Percentiles rank a stretch among this genome's conserved stretches.
Evolutionary conservation across 2,888 invertebrate species (phyloP).

Genomic region (Lochmaea crataegi): DNA sequence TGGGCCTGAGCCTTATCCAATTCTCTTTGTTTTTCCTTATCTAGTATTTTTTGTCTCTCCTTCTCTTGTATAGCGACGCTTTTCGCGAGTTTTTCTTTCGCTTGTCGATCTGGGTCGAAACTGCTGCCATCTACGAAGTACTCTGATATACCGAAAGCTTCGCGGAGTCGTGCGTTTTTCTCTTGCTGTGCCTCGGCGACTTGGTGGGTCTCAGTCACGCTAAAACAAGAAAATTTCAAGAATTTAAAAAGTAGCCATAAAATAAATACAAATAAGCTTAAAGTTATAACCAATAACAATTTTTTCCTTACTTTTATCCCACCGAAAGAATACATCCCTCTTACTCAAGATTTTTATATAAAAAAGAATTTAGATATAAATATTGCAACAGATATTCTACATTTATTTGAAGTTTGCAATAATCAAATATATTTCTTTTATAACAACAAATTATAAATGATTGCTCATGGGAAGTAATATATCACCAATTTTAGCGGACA

Average conservation of each 20-base stretch:
- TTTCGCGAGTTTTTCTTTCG: conserved; percentile 69
- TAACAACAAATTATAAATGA: too few species aligned
- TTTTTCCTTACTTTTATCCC: too few species aligned
- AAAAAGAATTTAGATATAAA: too few species aligned
- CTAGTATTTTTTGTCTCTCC: conserved; percentile 60
- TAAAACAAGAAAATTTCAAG: conserved; percentile 25
- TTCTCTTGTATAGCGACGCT: conserved; percentile 64
- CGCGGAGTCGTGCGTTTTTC: conserved; percentile 92
- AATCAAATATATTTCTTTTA: too few species aligned
- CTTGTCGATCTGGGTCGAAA: conserved; percentile 83
- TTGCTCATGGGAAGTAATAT: too few species aligned
- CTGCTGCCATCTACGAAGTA: conserved; percentile 95
- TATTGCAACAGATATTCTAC: too few species aligned
- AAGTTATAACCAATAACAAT: too few species aligned
- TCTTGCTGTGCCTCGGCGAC: conserved; percentile 95
- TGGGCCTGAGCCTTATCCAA: conserved; percentile 64
- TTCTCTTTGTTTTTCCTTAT: conserved; percentile 68
- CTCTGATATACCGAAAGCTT: conserved; percentile 95
- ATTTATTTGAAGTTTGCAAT: too few species aligned
- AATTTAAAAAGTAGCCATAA: neutral
- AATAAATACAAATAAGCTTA: too few species aligned
- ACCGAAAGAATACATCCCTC: too few species aligned
- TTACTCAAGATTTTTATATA: too few species aligned
- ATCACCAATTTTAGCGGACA: too few species aligned
- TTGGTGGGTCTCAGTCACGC: conserved; percentile 95